phyloP scores from a whole-genome alignment of 1,140 invertebrate genomes.

The Oreohelix idahoensis region DNA sequence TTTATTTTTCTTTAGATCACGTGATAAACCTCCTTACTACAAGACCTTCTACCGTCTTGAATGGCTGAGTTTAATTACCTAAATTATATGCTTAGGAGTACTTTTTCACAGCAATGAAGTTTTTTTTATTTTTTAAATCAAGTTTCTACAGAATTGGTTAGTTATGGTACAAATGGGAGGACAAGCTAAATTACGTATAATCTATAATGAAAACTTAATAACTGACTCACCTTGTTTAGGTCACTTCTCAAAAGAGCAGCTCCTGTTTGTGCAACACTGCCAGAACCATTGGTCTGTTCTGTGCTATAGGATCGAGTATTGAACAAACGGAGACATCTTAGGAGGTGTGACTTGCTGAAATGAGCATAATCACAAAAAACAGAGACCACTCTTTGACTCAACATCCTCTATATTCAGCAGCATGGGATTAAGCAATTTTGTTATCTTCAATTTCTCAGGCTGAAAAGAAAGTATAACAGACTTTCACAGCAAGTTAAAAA shows the following conservation, averaged over 20 bases:
- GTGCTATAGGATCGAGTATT: background rate
- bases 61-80: too few species aligned
- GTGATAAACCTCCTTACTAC: too few species aligned
- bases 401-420: background rate
- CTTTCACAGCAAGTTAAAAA: too few species aligned
- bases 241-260: slow-evolving; percentile 30
- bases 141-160: too few species aligned
- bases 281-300: background rate
- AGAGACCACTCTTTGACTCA: background rate
- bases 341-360: background rate
- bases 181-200: background rate
- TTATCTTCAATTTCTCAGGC: background rate
- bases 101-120: too few species aligned
- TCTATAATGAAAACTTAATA: background rate
- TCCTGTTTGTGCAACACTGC: background rate
- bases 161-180: too few species aligned
- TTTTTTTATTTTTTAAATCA: too few species aligned
- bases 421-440: background rate
- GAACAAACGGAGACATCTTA: background rate
- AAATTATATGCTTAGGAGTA: too few species aligned
- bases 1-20: too few species aligned
- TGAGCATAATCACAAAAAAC: background rate
- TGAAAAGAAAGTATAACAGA: background rate
- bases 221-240: slow-evolving; percentile 9
- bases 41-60: too few species aligned